A percentile compares a stretch with the other conserved stretches of the same genome.
Evolutionary conservation across 2,797 vertebrate genomes (phyloP).

Genomic region (Catharus ustulatus): DNA sequence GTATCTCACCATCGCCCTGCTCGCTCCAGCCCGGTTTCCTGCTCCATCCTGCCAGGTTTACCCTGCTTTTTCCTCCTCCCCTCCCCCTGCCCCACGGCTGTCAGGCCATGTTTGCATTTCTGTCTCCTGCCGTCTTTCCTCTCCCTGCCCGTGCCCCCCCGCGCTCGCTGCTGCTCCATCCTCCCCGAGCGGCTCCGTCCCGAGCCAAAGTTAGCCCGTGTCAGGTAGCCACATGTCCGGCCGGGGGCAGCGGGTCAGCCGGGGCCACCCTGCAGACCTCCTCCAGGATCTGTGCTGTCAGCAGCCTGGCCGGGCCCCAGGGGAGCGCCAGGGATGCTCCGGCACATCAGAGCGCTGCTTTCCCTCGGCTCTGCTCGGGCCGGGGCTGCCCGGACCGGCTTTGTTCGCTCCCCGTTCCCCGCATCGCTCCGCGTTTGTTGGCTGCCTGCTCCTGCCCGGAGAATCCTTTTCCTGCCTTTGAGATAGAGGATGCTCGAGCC

Average conservation of each 20-base stretch:
- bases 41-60: slow-evolving; percentile 80
- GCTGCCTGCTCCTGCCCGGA: neutral
- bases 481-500: slow-evolving; percentile 64
- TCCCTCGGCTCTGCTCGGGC: neutral
- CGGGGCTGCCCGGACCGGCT: neutral
- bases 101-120: slow-evolving; percentile 73
- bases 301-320: slow-evolving; percentile 63
- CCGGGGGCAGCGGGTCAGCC: slow-evolving; percentile 71
- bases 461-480: slow-evolving; percentile 61
- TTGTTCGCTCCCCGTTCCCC: slow-evolving; percentile 11
- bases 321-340: slow-evolving; percentile 64
- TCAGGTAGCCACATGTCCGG: slow-evolving; percentile 69
- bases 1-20: slow-evolving; percentile 76
- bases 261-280: slow-evolving; percentile 80
- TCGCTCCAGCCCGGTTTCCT: slow-evolving; percentile 75
- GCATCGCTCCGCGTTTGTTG: neutral
- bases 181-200: slow-evolving; percentile 58
- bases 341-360: slow-evolving; percentile 2
- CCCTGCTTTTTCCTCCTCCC: slow-evolving; percentile 78
- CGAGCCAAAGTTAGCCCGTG: slow-evolving; percentile 70
- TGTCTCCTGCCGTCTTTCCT: slow-evolving; percentile 76
- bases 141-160: slow-evolving; percentile 12
- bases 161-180: slow-evolving; percentile 50
- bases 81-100: slow-evolving; percentile 57
- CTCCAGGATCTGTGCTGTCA: slow-evolving; percentile 77